Conservation (phyloP, 37 sponge, comb jelly and placozoan species). For the Halisarca cf. caerulea region DNA sequence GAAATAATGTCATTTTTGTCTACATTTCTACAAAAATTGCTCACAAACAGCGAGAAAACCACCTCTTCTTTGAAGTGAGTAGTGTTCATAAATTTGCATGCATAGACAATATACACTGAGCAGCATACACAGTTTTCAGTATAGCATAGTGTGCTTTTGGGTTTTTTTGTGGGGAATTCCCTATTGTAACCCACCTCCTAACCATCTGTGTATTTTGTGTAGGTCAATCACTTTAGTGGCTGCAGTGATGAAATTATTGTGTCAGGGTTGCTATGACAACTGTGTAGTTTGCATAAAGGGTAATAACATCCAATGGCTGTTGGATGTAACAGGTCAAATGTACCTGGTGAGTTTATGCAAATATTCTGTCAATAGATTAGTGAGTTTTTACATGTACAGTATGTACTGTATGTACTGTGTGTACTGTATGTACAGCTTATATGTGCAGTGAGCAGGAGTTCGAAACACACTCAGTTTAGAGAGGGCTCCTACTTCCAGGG, state of each 20-base stretch:
- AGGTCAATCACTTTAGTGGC: constrained; percentile 13
- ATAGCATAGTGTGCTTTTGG: too few species aligned
- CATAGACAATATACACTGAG: too few species aligned
- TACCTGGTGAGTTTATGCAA: constrained; percentile 14
- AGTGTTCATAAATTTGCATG: too few species aligned
- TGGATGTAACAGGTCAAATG: neutral
- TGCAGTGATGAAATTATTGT: neutral
- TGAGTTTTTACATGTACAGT: neutral
- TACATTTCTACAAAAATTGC: neutral
- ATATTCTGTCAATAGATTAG: too few species aligned
- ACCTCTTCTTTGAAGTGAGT: neutral
- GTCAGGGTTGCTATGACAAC: constrained; percentile 17
- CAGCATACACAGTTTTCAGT: too few species aligned
- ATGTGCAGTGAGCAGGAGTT: too few species aligned
- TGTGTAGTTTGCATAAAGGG: neutral
- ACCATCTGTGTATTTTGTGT: neutral
- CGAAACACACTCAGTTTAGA: too few species aligned
- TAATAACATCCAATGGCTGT: neutral
- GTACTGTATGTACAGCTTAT: neutral
- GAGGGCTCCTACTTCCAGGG: too few species aligned
- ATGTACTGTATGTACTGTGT: neutral
- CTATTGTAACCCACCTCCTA: too few species aligned
- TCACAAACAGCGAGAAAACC: neutral
- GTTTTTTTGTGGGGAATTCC: too few species aligned
- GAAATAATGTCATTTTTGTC: neutral